Percentiles rank a stretch among this genome's conserved stretches.
Evolutionary conservation across 2,113 vertebrate species (phyloP).

Genomic region (Seriola quinqueradiata): DNA sequence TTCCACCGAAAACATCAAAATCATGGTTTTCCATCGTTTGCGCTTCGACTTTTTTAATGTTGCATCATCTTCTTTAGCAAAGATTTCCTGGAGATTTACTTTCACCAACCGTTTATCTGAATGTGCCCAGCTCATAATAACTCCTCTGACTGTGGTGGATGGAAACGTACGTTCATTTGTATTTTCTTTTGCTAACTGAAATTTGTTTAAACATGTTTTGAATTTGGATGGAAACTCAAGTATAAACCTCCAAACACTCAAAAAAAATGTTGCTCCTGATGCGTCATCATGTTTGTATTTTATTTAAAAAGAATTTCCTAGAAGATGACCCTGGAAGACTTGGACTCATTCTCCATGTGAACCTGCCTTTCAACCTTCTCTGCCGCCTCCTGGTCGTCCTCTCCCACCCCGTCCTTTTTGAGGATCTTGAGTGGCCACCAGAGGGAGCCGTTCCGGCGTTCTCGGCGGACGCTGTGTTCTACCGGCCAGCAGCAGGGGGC

Average conservation of each 20-base stretch:
- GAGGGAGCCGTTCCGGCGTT: constrained; percentile 65
- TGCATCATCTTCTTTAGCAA: no score
- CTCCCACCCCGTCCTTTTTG: constrained; percentile 73
- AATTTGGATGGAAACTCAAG: background rate
- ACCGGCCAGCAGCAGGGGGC: constrained; percentile 76
- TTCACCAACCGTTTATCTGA: background rate
- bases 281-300: no score
- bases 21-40: no score
- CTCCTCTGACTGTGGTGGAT: background rate
- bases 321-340: constrained; percentile 78
- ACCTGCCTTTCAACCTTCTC: constrained; percentile 67
- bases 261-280: background rate
- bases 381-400: constrained; percentile 71
- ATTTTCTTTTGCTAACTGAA: background rate
- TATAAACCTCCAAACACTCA: background rate
- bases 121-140: background rate
- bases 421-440: constrained; percentile 85
- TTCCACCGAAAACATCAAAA: no score
- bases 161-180: background rate
- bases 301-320: constrained; percentile 10
- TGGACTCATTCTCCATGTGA: constrained; percentile 80
- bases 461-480: constrained; percentile 55
- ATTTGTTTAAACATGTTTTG: background rate
- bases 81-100: no score
- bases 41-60: no score